Evolutionary conservation across 2,888 invertebrate species (phyloP), one percentile per base, ranked within the genome.

Genomic region (Pachliopta kotzebuea): DNA sequence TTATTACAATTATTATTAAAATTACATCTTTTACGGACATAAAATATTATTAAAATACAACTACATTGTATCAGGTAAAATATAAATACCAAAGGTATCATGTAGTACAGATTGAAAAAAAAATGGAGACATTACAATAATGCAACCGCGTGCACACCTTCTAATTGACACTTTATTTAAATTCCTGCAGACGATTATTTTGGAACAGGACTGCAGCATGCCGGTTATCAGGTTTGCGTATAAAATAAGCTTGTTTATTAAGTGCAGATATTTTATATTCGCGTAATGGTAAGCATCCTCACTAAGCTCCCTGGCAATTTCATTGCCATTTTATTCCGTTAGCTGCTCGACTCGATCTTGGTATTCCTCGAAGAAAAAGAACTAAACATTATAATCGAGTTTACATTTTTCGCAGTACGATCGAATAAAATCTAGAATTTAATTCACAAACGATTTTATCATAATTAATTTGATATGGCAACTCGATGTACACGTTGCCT

Each of bases 81-180:
- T 37, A 50, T 55, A 54, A 60, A 60, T 56, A 20, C 24, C 50
- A 45, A 37, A 76, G 71, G 72, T 76, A 81, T 77, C 81, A 81
- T 78, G 77, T 79, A 69, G 73, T 71, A 73, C 74, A 75, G 76
- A 83, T 83, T 79, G 85, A 79, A 80, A 52, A 79, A 80, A 52
- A 80, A 80, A 82, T 81, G 81, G 79, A 76, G 78, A 76, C 76
- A 78, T 80, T 77, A 80, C 77, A 78, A 80, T 80, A 81, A 80
- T 73, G 72, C 78, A 74, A 74, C 75, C 71, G 72, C 76, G 76
- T 75, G 75, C 75, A 71, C 77, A 74, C 72, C 76, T 83, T 86
- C 86, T 89, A 88, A 90, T 88, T 88, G 87, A 85, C 84, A 84
- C 83, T 83, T 85, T 87, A 88, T 87, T 86, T 84, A 85, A 87